Base-by-base conservation (phyloP, 2,888 invertebrate species). In the Campopleginae sp. region DNA sequence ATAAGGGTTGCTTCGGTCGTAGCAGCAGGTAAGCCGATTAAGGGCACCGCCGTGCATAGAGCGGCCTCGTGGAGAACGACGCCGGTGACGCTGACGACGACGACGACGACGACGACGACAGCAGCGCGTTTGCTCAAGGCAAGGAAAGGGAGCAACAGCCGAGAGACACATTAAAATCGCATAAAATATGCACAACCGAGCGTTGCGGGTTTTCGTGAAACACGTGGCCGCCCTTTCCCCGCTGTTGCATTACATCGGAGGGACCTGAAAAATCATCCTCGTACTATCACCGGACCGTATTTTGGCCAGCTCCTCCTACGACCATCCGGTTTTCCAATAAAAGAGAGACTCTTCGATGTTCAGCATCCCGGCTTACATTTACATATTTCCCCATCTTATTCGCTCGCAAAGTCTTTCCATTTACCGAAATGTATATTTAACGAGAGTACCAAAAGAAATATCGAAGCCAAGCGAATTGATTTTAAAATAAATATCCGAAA, bases 101-200 rank as follows among this genome's bases (percentile, higher is more conserved):
- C 23, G 23, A 46, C 70, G 12, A 23, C 23, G 19, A n/a, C n/a
- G 70, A 10, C 33, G 54, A 71, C 70, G 80, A 65, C 44, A 81
- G 46, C 31, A 31, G 17, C 17, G 46, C 46, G 27, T 27, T 38
- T 3, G 58, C 27, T 58, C 27, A 44, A 46, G 66, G 54, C 33
- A 23, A 27, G 51, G 66, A 14, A 23, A 63, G 19, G n/a, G n/a
- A 46, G 76, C 86, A 89, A 88, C 89, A 88, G 90, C 88, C 90
- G 63, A 90, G 92, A 92, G 93, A 93, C 93, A 92, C 93, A 93
- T 93, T 93, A 93, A 93, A 93, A 93, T 93, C 93, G 91, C 91
- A 91, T 93, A 82, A 93, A 93, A 92, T 93, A 93, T 93, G 91
- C 88, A 93, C 80, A 90, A 76, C 86, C 77, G 83, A 72, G 63